Base-by-base conservation (phyloP, 1,140 invertebrate species). In the Magallana angulata region DNA sequence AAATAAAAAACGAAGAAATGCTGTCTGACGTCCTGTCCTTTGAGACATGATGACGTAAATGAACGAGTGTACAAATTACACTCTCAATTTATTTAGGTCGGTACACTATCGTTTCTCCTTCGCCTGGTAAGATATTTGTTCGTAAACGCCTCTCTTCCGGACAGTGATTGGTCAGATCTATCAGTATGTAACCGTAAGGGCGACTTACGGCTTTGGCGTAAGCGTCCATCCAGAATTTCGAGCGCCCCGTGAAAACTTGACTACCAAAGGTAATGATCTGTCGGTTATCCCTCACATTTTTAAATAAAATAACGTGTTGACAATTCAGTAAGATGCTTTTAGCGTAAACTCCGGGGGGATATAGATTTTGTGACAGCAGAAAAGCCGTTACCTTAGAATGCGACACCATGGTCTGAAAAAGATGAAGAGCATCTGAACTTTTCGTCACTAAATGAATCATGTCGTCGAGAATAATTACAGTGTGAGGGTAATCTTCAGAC, bases 301-400 rank as follows among this genome's bases (percentile, higher is more conserved):
- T 59, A 84, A 89, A 87, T 64, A 89, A 68, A 4, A 87, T 57
- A 8, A 87, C 57, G 82, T 87, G 76, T 2, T 68, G 68, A 57
- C 85, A 86, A 81, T 89, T 87, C 11, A 89, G 57, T 11, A 58
- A 82, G 57, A 89, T 89, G 14, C 57, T 87, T n/a, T 81, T 80
- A 14, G 85, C 48, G 58, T 85, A 85, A 16, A 84, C 83, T 58
- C 82, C 88, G 7, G 64, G 88, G n/a, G 16, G 30, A 36, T 89
- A 89, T 16, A 87, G 59, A 24, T 87, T 82, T 58, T 87, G 85
- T 9, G 82, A 64, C 7, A 89, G 68, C 56, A 87, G 62, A 82
- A 87, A 71, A 7, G 82, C 85, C 18, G 64, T 87, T 4, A 87
- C 8, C 7, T 60, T 48, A 36, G 9, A 71, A 56, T 87, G 85